Conservation (phyloP, 2,888 invertebrate genomes). For the Amiota minor region DNA sequence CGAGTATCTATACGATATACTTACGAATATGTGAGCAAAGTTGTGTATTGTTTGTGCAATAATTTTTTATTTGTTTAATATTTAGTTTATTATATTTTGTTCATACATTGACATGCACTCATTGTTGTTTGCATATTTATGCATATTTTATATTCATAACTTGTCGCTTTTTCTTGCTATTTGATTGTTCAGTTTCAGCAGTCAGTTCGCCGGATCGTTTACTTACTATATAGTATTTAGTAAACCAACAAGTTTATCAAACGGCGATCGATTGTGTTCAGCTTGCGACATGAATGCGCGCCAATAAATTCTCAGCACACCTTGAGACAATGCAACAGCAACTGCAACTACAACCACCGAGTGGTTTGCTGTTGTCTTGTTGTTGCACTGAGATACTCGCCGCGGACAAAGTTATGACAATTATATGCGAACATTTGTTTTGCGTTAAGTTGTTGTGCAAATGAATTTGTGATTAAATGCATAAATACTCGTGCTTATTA, state of each 20-base stretch:
- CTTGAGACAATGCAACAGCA: constrained; percentile 50
- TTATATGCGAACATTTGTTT: constrained; percentile 38
- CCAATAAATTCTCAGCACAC: constrained; percentile 64
- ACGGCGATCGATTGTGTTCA: constrained; percentile 59
- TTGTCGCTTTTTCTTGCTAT: constrained; percentile 54
- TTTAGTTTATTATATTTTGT: constrained; percentile 61
- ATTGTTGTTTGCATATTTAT: constrained; percentile 62
- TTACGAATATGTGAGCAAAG: neutral
- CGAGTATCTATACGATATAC: neutral
- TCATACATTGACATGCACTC: constrained; percentile 65
- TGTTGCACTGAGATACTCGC: constrained; percentile 43
- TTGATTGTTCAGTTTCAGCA: neutral
- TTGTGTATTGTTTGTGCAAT: constrained; percentile 33
- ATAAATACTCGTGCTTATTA: constrained; percentile 12
- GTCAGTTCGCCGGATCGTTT: neutral
- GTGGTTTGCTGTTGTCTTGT: neutral
- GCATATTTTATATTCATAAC: constrained; percentile 69
- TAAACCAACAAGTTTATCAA: constrained; percentile 51
- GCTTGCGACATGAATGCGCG: constrained; percentile 34
- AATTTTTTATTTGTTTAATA: constrained; percentile 63
- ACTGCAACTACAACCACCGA: neutral
- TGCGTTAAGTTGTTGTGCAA: constrained; percentile 17
- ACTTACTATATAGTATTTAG: neutral
- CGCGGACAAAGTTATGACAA: constrained; percentile 61
- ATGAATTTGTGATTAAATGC: constrained; percentile 12